These are phyloP conservation scores for Trematocara marginatum DNA, from an alignment of 2,113 vertebrate genomes.

Conservation along the genomic window DNA sequence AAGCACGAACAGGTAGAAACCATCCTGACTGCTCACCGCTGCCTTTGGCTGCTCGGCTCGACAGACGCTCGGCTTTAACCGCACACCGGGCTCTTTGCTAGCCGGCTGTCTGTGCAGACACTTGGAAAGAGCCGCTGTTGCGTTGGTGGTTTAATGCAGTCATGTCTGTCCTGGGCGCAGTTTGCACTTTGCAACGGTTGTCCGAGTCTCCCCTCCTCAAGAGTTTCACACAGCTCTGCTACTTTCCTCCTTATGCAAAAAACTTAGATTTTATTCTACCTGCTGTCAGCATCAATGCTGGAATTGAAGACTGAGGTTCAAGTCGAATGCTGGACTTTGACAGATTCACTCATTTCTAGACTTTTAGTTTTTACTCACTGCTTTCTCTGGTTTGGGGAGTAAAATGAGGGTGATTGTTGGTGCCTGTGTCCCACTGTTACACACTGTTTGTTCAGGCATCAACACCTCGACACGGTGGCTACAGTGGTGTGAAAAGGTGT, in stretches of 20 bases:
- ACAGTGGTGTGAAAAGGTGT: background rate
- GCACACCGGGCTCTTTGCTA: background rate
- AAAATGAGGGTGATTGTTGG: background rate
- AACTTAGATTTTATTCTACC: background rate
- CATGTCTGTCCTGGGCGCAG: background rate
- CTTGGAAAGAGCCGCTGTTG: background rate
- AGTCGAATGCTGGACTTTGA: background rate
- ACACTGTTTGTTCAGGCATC: fast-evolving
- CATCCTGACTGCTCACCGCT: fast-evolving
- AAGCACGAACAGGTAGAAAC: background rate
- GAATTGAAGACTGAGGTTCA: background rate
- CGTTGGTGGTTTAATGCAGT: fast-evolving
- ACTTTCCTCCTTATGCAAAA: fast-evolving
- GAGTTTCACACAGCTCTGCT: background rate
- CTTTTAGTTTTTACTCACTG: background rate
- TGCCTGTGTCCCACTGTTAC: background rate
- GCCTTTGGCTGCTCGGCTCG: background rate
- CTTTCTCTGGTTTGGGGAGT: background rate
- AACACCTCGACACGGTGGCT: background rate
- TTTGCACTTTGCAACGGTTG: background rate
- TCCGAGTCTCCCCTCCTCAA: background rate
- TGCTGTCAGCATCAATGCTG: background rate
- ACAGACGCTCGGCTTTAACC: background rate
- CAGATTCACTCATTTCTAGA: background rate
- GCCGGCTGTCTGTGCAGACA: background rate